Base-by-base conservation (phyloP, 2,113 vertebrate genomes). In the Callopanchax toddi region DNA sequence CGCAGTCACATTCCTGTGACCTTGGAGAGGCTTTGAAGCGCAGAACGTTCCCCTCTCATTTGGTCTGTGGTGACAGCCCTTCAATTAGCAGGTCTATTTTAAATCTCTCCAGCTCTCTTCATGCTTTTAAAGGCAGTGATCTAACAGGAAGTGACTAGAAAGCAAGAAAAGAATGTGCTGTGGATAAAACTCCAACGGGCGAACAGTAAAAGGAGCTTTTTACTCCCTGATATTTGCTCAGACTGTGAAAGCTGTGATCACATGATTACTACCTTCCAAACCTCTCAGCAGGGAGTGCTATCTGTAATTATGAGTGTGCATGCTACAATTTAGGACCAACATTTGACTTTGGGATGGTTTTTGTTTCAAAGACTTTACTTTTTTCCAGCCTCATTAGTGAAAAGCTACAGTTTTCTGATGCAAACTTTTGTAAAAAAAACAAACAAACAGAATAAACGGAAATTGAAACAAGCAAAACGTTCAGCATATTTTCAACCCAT, bases 21-120 rank as follows among this genome's bases (percentile, higher is more conserved):
- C 15, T 26, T 26, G 16, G 17, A 34, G 23, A 34, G n/a, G 21
- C 32, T 32, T 32, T 11, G 46, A n/a, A 22, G 37, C 36, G 69
- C 32, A 44, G 49, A 17, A 18, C 61, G 39, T 15, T 3, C 16
- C 54, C 56, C 44, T 54, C 54, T 43, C 34, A 23, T 34, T 20
- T 13, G 2, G 48, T 58, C 43, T 66, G 54, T 11, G 44, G 46
- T 16, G 61, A 64, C 40, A 61, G 48, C 53, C 40, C 65, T 56
- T 65, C 49, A 68, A 12, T 67, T 67, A 60, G 48, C 32, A 22
- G 25, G 10, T 62, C 66, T 78, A 60, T 76, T 71, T 68, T 50
- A 56, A 61, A 44, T 29, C 45, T 29, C 46, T 17, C 53, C 23
- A 2, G 36, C 54, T 7, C 42, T 54, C 1, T 40, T 69, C 12